Evolutionary conservation across 2,113 vertebrate species (phyloP), one percentile per base, ranked within the genome.

Genomic region (Psittacara wagleri): DNA sequence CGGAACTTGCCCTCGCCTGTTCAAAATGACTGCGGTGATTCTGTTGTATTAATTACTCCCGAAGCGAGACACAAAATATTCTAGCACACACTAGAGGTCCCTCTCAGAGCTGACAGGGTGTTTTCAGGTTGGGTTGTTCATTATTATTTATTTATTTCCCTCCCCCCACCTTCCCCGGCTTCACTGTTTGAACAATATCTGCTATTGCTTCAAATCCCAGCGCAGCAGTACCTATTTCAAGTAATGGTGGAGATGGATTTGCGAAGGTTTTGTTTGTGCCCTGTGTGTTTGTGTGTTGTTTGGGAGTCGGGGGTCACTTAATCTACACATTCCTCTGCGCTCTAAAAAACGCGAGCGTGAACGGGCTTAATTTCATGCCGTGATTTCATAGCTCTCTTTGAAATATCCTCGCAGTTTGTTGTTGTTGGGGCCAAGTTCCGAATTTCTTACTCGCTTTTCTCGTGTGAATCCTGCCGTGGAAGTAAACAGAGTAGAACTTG

Each of bases 61-160:
- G 52, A n/a, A 97, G 98, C 96, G 28, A 83, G 25, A 46, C 83
- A 95, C 78, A 67, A 93, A 95, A 94, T 97, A 94, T 92, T 95
- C 37, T 63, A 93, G 90, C 97, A 95, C 96, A 97, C 98, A 51
- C 98, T 98, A 98, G 98, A 98, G 98, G 98, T 98, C 98, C 97
- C 98, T 97, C 97, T 98, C 94, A 44, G 88, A 97, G 96, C 97
- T 97, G 64, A 84, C 94, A 95, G 80, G 81, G 90, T 91, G 63
- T 88, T 92, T 96, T 88, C 90, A 84, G 92, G 92, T 93, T 92
- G 89, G 81, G 55, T 81, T 85, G 68, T 33, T 94, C 64, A 61
- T 57, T 46, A 5, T 52, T 85, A 15, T 75, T 82, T 70, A 27
- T 57, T 69, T 55, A 25, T 17, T 9, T 7, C 6, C 22, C 7